phyloP scores from a whole-genome alignment of 2,113 vertebrate species.

The Trachemys scripta region DNA sequence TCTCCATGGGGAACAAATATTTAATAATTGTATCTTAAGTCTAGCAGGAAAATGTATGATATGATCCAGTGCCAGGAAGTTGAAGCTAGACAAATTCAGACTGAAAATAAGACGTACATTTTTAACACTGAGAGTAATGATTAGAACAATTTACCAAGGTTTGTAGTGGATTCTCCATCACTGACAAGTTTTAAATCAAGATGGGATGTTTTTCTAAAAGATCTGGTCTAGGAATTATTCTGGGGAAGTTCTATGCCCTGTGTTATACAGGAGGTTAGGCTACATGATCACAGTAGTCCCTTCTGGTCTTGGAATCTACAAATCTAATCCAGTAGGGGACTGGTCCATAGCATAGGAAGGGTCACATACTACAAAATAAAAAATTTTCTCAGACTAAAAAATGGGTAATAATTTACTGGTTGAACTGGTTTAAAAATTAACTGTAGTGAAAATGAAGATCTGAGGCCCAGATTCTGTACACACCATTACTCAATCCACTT shows the following conservation, averaged over 20 bases:
- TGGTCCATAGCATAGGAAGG: neutral
- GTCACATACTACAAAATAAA: neutral
- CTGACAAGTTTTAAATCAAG: neutral
- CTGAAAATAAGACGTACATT: neutral
- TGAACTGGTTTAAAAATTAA: neutral
- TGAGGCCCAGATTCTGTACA: fast-evolving
- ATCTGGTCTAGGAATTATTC: neutral
- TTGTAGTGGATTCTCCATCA: neutral
- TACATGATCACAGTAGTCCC: neutral
- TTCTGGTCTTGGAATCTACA: neutral
- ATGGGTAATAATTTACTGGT: neutral
- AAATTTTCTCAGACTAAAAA: neutral
- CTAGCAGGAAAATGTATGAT: neutral
- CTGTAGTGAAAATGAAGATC: neutral
- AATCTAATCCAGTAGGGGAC: neutral
- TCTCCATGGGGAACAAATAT: neutral
- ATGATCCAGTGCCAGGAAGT: neutral
- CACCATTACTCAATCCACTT: neutral
- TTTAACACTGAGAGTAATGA: neutral
- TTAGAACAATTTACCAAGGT: neutral
- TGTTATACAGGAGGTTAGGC: neutral
- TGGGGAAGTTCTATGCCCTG: neutral
- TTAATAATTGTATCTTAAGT: neutral
- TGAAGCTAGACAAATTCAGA: neutral
- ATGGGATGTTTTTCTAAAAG: neutral